A percentile compares a stretch with the other conserved stretches of the same genome.
These are phyloP conservation scores for Pilophorus perplexus DNA, from an alignment of 2,888 invertebrate species.

Conservation along the genomic window DNA sequence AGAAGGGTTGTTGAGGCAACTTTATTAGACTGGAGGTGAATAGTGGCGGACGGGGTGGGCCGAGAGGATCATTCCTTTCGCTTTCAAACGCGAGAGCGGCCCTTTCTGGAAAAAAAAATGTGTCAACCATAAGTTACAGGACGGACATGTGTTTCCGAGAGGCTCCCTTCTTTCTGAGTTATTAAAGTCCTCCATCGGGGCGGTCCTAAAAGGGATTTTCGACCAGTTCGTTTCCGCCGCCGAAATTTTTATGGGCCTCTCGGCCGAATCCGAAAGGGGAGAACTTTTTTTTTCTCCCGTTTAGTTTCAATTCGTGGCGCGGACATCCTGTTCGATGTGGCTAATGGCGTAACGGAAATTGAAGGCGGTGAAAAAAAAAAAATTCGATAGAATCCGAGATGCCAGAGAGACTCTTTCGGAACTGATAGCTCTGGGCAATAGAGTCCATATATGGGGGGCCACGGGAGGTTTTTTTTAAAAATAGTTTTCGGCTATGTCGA, in stretches of 20 bases:
- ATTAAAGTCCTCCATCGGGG: background rate
- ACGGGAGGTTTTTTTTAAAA: too few relatives aligned
- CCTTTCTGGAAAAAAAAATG: slow-evolving; percentile 11
- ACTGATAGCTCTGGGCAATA: too few relatives aligned
- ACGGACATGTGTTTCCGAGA: slow-evolving; percentile 22
- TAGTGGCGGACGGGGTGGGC: background rate
- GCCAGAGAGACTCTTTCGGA: too few relatives aligned
- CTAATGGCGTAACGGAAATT: too few relatives aligned
- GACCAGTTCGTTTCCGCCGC: slow-evolving; percentile 13
- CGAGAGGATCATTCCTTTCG: background rate
- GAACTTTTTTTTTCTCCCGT: background rate
- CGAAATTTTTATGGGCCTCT: slow-evolving; percentile 16
- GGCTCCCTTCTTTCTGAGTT: slow-evolving; percentile 5
- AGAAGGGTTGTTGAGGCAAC: slow-evolving; percentile 26
- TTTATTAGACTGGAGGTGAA: slow-evolving; percentile 18
- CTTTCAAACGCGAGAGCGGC: background rate
- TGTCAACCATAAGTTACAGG: slow-evolving; percentile 24
- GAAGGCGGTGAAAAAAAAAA: too few relatives aligned
- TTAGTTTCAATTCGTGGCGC: too few relatives aligned
- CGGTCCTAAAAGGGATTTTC: too few relatives aligned
- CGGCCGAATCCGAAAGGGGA: background rate
- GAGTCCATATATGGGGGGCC: too few relatives aligned
- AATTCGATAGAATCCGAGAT: too few relatives aligned
- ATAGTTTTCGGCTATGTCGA: too few relatives aligned
- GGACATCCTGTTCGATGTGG: too few relatives aligned